Evolutionary conservation across 2,113 vertebrate species (phyloP).

Genomic region (Diadophis punctatus): DNA sequence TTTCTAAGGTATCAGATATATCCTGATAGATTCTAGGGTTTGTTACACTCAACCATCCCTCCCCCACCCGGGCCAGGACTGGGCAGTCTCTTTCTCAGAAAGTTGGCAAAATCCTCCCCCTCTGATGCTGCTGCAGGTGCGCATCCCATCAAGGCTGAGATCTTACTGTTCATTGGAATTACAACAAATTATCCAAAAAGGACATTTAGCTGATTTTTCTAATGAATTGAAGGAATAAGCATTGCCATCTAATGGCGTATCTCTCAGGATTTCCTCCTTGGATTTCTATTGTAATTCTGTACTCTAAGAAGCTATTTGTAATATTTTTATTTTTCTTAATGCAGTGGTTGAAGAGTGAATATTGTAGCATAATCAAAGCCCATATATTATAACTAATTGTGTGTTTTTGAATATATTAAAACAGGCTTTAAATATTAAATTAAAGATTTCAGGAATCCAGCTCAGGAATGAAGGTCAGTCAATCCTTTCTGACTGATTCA

Average conservation of each 20-base stretch:
- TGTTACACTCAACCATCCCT: not conserved
- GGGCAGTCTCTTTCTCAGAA: not conserved
- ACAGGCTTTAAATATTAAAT: not conserved
- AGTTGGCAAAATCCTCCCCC: not conserved
- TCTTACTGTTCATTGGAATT: not conserved
- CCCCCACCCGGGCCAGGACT: not conserved
- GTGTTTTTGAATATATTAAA: not conserved
- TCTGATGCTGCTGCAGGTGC: not conserved
- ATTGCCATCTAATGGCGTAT: slow-evolving; percentile 43
- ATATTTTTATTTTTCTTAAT: not conserved
- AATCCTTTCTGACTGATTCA: not conserved
- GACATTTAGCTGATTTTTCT: slow-evolving; percentile 19
- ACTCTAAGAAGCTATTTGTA: not conserved
- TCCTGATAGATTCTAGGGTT: not conserved
- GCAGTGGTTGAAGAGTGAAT: not conserved
- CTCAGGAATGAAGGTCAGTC: not conserved
- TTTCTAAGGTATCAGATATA: not conserved
- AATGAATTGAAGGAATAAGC: slow-evolving; percentile 40
- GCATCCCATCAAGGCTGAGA: not conserved
- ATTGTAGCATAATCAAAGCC: not conserved
- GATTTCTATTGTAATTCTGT: not conserved
- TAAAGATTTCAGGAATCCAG: not conserved
- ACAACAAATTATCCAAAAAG: slow-evolving; percentile 11
- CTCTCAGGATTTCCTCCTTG: not conserved
- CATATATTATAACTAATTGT: not conserved